Base-by-base conservation (phyloP, 2,797 vertebrate species). In the Pogonophryne albipinna region DNA sequence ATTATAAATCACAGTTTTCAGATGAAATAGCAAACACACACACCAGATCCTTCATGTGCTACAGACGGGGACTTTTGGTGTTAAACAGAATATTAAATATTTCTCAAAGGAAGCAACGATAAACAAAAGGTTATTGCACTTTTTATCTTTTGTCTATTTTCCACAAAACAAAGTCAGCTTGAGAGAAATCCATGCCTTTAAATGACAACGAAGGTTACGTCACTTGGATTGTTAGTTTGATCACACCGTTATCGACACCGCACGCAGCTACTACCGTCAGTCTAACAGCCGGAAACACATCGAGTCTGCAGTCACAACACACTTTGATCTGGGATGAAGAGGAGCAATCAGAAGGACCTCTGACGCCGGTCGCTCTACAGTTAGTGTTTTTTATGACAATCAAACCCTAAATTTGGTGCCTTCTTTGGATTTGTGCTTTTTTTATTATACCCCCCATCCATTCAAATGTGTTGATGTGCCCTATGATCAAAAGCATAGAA, bases 341-440 rank as follows among this genome's bases (percentile, higher is more conserved):
- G 69, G 76, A 83, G 86, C 74, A 77, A 87, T 87, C 86, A 79
- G 85, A 86, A 85, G 78, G 49, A 74, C 80, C n/a, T n/a, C n/a
- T n/a, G n/a, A 88, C 82, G 47, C 68, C 19, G 66, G 74, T 86
- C 88, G 82, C 84, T 90, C 90, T 93, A 93, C 91, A 93, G 90
- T 93, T 89, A 31, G 67, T 78, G 88, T 90, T 91, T 9, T 38
- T 89, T 84, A 86, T 66, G 87, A 92, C 88, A n/a, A n/a, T n/a
- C n/a, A 80, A 82, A 65, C 76, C 84, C 84, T 70, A 75, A 86
- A 89, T 86, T 87, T 85, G 91, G 84, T 86, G 91, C 92, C 92
- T 88, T 93, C 91, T 94, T 94, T 94, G 93, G 94, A 92, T 93
- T 94, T 94, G 94, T 95, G 94, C 94, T 95, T 94, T 94, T n/a